These are phyloP conservation scores for Penaeus chinensis DNA, from an alignment of 1,140 invertebrate species.

Conservation along the genomic window DNA sequence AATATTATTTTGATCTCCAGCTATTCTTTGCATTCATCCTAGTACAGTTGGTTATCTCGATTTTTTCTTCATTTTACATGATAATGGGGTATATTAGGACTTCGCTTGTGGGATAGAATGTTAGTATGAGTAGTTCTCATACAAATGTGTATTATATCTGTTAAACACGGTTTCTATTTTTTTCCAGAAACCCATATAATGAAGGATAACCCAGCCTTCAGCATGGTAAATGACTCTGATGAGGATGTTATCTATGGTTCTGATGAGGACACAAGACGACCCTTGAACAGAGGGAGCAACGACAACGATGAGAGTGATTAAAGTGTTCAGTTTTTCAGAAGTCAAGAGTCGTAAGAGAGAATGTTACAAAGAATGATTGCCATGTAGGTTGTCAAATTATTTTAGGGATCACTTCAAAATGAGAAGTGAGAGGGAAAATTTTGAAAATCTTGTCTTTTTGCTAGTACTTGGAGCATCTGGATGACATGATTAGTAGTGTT, in stretches of 20 bases:
- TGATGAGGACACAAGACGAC: slow-evolving; percentile 77
- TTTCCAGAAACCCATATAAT: slow-evolving; percentile 84
- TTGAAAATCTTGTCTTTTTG: no score
- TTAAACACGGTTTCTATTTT: background rate
- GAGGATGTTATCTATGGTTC: slow-evolving; percentile 97
- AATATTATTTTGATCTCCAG: no score
- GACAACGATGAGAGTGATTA: slow-evolving; percentile 66
- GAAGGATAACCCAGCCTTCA: slow-evolving; percentile 96
- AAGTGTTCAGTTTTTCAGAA: background rate
- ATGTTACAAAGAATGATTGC: no score
- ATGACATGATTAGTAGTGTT: no score
- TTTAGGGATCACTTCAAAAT: no score
- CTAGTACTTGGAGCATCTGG: no score
- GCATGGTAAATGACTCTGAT: slow-evolving; percentile 98
- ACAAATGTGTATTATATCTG: background rate
- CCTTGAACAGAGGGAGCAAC: slow-evolving; percentile 65
- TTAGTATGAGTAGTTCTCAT: background rate
- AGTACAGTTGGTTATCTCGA: no score
- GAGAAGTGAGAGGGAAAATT: no score
- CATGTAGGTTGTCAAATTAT: background rate
- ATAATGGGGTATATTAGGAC: no score
- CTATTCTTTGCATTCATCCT: no score
- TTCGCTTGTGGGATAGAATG: no score
- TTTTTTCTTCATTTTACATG: no score
- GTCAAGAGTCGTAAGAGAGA: background rate